Evolutionary conservation across 1,140 invertebrate genomes (phyloP).

Genomic region (Brachionus manjavacas): DNA sequence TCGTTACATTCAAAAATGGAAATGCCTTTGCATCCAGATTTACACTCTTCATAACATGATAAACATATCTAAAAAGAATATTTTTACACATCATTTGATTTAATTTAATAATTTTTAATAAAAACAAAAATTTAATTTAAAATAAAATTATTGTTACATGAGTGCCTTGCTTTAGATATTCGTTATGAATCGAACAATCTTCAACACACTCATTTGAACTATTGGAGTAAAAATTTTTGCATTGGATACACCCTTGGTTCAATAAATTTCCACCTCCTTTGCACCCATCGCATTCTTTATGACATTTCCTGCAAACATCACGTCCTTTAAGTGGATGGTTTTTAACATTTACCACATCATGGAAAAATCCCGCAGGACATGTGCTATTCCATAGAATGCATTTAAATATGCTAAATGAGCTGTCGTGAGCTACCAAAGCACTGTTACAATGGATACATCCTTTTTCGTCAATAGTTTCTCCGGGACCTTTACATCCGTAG

Average conservation of each 20-base stretch:
- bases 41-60: constrained; percentile 6
- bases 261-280: neutral
- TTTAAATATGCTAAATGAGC: neutral
- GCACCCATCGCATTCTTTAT: constrained; percentile 11
- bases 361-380: neutral
- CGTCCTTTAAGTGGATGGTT: neutral
- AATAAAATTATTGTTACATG: too few species aligned
- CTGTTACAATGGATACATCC: constrained; percentile 18
- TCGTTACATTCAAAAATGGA: constrained; percentile 22
- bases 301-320: constrained; percentile 8
- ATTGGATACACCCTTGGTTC: neutral
- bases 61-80: neutral
- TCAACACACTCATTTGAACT: neutral
- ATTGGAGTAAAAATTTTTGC: neutral
- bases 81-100: neutral
- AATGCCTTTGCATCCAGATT: neutral
- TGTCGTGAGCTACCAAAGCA: constrained; percentile 10
- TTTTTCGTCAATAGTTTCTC: neutral
- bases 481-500: constrained; percentile 9
- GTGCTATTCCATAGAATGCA: neutral
- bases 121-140: too few species aligned
- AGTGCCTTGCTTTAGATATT: neutral
- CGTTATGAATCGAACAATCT: neutral
- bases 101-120: neutral
- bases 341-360: neutral